phyloP scores from a whole-genome alignment of 2,797 vertebrate genomes.

The Lagodon rhomboides region DNA sequence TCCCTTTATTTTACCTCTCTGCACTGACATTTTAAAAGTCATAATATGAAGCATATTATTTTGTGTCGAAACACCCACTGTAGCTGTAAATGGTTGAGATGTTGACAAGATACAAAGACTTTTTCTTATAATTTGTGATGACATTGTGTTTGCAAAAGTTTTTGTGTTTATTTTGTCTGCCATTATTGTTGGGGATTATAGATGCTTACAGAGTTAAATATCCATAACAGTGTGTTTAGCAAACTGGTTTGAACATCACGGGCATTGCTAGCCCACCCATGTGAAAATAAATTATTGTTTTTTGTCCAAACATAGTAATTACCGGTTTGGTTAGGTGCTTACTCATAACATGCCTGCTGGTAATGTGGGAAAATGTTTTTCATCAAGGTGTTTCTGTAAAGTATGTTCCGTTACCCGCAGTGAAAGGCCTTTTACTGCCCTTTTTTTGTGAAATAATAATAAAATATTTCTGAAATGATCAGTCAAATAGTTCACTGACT shows the following conservation, averaged over 20 bases:
- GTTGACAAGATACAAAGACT: neutral
- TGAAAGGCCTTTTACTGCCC: neutral
- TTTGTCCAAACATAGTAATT: constrained; percentile 49
- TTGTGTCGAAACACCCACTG: neutral
- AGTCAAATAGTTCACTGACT: neutral
- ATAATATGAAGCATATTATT: constrained; percentile 19
- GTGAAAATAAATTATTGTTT: constrained; percentile 46
- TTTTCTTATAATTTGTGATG: neutral
- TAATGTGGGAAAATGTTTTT: constrained; percentile 6
- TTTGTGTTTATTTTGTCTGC: neutral
- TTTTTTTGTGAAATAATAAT: neutral
- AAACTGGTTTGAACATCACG: constrained; percentile 4
- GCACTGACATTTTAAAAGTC: constrained; percentile 10
- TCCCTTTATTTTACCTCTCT: constrained; percentile 4
- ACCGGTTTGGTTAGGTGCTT: constrained; percentile 34
- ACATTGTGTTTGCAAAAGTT: no score
- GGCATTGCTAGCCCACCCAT: neutral
- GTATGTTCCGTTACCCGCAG: neutral
- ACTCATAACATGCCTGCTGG: constrained; percentile 15
- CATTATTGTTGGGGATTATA: constrained; percentile 15
- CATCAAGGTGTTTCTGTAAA: neutral
- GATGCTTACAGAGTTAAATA: constrained; percentile 24
- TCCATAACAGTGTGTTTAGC: constrained; percentile 27
- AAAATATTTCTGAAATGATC: constrained; percentile 1
- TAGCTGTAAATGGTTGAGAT: neutral